phyloP scores from a whole-genome alignment of 2,113 vertebrate genomes.

The Cyprinodon brontotheroides region DNA sequence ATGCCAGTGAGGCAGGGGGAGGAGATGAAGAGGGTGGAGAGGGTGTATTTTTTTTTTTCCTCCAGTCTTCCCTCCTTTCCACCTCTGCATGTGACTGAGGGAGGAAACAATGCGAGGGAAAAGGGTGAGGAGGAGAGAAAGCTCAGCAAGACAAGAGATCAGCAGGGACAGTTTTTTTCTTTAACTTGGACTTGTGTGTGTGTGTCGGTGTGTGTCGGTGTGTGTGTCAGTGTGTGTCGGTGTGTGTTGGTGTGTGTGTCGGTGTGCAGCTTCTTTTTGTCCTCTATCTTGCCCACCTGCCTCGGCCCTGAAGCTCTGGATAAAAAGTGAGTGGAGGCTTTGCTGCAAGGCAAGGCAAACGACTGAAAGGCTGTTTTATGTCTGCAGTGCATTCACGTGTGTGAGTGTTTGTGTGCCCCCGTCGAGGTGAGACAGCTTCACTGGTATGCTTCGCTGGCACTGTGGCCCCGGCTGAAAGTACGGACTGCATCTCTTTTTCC shows the following conservation, averaged over 20 bases:
- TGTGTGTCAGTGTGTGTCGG: constrained; percentile 2
- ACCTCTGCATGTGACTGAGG: constrained; percentile 62
- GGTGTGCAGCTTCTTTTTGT: constrained; percentile 2
- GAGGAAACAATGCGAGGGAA: constrained; percentile 63
- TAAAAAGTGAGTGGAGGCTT: constrained; percentile 55
- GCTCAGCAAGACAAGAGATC: constrained; percentile 64
- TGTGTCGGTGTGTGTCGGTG: constrained; percentile 3
- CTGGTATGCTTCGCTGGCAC: constrained; percentile 77
- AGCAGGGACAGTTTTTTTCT: constrained; percentile 44
- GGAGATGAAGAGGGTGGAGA: constrained; percentile 11
- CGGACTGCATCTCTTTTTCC: constrained; percentile 34
- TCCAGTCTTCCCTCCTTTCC: constrained; percentile 53
- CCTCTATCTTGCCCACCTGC: constrained; percentile 28
- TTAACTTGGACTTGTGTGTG: constrained; percentile 46
- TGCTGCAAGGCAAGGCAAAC: constrained; percentile 22
- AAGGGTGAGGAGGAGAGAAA: constrained; percentile 53
- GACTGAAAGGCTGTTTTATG: constrained; percentile 17
- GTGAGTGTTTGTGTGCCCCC: constrained; percentile 34
- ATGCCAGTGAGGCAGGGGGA: constrained; percentile 17
- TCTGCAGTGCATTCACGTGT: constrained; percentile 6
- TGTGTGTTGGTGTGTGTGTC: neutral
- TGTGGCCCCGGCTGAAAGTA: constrained; percentile 30
- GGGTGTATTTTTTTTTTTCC: constrained; percentile 49
- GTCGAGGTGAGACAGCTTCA: constrained; percentile 70
- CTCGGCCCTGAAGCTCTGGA: constrained; percentile 49